These are phyloP conservation scores for Diogma glabrata DNA, from an alignment of 2,888 invertebrate genomes.

Conservation along the genomic window DNA sequence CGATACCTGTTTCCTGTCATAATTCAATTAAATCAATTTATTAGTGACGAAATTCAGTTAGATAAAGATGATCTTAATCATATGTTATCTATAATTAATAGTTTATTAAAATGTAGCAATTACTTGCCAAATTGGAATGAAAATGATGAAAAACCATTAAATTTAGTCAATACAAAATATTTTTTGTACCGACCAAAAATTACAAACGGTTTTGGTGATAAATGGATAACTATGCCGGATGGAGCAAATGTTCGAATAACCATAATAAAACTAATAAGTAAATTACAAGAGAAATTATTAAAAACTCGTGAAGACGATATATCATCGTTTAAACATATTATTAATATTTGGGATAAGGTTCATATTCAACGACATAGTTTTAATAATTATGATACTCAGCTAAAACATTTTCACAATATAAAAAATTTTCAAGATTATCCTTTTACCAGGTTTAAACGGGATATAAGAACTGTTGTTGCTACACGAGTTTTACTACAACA, in stretches of 20 bases:
- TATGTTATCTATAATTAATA: conserved; percentile 53
- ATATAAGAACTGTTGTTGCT: conserved; percentile 49
- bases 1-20: conserved; percentile 56
- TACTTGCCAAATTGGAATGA: conserved; percentile 54
- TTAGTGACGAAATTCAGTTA: conserved; percentile 40
- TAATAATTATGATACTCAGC: conserved; percentile 44
- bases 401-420: conserved; percentile 52
- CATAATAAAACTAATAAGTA: conserved; percentile 47
- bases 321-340: conserved; percentile 49
- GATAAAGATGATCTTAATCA: conserved; percentile 55
- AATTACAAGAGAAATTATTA: conserved; percentile 53
- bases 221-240: conserved; percentile 43
- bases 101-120: conserved; percentile 51
- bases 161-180: conserved; percentile 14
- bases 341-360: conserved; percentile 34
- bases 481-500: conserved; percentile 40
- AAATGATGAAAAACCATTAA: conserved; percentile 43
- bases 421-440: conserved; percentile 52
- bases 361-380: conserved; percentile 15
- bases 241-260: conserved; percentile 57
- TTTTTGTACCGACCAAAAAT: conserved; percentile 35
- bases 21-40: conserved; percentile 44
- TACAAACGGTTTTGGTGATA: conserved; percentile 36
- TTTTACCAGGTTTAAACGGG: conserved; percentile 46
- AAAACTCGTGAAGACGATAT: conserved; percentile 65